Conservation (phyloP, 2,113 vertebrate genomes). For the Sebastes schlegelii region DNA sequence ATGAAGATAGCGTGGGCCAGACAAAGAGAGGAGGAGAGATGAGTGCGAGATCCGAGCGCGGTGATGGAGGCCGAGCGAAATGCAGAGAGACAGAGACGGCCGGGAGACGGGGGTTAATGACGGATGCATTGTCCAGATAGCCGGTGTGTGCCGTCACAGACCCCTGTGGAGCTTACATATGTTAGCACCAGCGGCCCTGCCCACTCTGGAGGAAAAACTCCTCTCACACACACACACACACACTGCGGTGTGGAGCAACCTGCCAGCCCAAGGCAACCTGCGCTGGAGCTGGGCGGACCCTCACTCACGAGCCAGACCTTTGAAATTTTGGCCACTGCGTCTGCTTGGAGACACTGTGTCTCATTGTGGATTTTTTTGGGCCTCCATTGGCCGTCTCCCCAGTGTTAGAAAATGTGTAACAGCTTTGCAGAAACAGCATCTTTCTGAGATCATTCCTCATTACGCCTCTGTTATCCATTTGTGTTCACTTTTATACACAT, state of each 20-base stretch:
- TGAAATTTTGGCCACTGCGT: conserved; percentile 72
- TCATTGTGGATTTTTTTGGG: conserved; percentile 68
- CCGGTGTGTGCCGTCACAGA: conserved; percentile 57
- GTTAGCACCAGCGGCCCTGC: conserved; percentile 66
- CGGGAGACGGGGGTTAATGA: conserved; percentile 65
- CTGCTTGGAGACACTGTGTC: conserved; percentile 74
- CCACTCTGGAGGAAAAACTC: conserved; percentile 64
- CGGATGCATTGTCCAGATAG: conserved; percentile 67
- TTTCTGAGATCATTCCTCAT: conserved; percentile 60
- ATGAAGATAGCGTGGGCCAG: conserved; percentile 74
- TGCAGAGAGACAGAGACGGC: conserved; percentile 40
- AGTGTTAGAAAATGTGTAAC: conserved; percentile 71
- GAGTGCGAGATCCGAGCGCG: conserved; percentile 54
- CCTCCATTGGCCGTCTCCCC: conserved; percentile 58
- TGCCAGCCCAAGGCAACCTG: conserved; percentile 75
- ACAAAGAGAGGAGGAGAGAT: conserved; percentile 71
- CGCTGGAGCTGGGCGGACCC: conserved; percentile 74
- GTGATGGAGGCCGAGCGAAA: conserved; percentile 56
- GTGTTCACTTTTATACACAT: conserved; percentile 28
- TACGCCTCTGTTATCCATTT: conserved; percentile 60
- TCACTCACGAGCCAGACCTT: conserved; percentile 69
- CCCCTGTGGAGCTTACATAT: conserved; percentile 76
- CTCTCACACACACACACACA: conserved; percentile 6
- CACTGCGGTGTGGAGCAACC: conserved; percentile 72
- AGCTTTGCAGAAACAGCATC: conserved; percentile 68